Evolutionary conservation across 1,140 invertebrate species (phyloP).

Genomic region (Drosophila nebulosa): DNA sequence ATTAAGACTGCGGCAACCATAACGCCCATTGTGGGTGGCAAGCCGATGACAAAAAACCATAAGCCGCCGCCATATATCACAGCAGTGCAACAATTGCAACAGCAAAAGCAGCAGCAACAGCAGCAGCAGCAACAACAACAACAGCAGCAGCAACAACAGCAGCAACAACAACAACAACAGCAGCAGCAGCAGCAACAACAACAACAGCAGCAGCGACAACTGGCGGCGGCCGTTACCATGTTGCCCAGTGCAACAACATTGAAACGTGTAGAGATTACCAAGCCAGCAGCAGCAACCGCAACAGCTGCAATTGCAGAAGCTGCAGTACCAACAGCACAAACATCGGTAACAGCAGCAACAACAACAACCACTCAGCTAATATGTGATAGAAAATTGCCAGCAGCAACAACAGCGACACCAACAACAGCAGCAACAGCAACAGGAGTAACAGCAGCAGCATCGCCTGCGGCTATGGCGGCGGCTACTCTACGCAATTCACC

Average conservation of each 20-base stretch:
- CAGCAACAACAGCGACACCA: slow-evolving; percentile 7
- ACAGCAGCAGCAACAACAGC: slow-evolving; percentile 66
- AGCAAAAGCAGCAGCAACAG: slow-evolving; percentile 74
- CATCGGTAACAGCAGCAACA: slow-evolving; percentile 26
- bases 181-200: slow-evolving; percentile 76
- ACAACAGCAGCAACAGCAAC: background rate
- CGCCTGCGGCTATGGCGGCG: slow-evolving; percentile 45
- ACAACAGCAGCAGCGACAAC: slow-evolving; percentile 76
- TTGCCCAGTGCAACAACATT: slow-evolving; percentile 75
- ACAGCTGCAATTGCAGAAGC: slow-evolving; percentile 8
- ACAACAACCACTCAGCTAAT: slow-evolving; percentile 45
- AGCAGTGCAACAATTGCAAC: slow-evolving; percentile 75
- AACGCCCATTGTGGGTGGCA: slow-evolving; percentile 71
- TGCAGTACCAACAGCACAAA: slow-evolving; percentile 20
- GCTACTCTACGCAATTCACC: slow-evolving; percentile 81
- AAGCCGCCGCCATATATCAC: slow-evolving; percentile 79
- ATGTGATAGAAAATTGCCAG: slow-evolving; percentile 58
- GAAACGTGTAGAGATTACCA: slow-evolving; percentile 72
- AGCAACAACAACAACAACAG: slow-evolving; percentile 46
- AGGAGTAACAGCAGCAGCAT: slow-evolving; percentile 3
- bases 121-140: slow-evolving; percentile 70
- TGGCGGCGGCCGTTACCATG: slow-evolving; percentile 76
- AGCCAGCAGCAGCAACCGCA: slow-evolving; percentile 29
- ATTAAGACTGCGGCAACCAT: slow-evolving; percentile 75
- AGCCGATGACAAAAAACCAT: slow-evolving; percentile 80